These are phyloP conservation scores for Pristionchus arcanus DNA, from an alignment of 2,888 invertebrate species.

Conservation along the genomic window DNA sequence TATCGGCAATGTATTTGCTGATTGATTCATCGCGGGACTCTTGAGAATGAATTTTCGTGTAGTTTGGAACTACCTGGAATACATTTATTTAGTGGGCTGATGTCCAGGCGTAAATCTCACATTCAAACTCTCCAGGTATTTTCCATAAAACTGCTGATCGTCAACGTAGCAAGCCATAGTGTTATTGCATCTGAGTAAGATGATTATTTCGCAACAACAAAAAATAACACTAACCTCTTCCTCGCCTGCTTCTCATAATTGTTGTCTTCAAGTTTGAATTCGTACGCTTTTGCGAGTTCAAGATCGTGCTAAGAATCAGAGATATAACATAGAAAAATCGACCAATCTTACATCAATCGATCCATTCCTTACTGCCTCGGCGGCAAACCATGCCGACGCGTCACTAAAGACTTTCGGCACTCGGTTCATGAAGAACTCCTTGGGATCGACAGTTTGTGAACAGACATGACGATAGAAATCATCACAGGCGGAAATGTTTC, in stretches of 20 bases:
- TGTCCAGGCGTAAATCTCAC: neutral
- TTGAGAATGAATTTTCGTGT: neutral
- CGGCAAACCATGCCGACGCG: neutral
- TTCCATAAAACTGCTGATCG: neutral
- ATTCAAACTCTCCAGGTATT: neutral
- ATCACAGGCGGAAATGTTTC: neutral
- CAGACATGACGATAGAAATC: neutral
- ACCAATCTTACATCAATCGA: neutral
- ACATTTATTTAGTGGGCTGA: neutral
- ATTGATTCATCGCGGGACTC: neutral
- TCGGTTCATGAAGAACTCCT: neutral
- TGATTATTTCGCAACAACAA: no score
- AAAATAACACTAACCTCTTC: neutral
- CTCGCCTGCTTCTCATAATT: neutral
- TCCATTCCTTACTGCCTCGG: neutral
- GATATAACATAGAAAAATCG: neutral
- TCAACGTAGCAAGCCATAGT: no score
- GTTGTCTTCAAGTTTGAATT: neutral
- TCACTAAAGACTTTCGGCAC: neutral
- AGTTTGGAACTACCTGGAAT: neutral
- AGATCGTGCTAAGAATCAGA: neutral
- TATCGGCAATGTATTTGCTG: neutral
- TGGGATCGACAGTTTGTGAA: neutral
- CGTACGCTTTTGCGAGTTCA: neutral
- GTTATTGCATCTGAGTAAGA: no score